Base-by-base conservation (phyloP, 1,140 invertebrate species). In the Thereuonema tuberculata region DNA sequence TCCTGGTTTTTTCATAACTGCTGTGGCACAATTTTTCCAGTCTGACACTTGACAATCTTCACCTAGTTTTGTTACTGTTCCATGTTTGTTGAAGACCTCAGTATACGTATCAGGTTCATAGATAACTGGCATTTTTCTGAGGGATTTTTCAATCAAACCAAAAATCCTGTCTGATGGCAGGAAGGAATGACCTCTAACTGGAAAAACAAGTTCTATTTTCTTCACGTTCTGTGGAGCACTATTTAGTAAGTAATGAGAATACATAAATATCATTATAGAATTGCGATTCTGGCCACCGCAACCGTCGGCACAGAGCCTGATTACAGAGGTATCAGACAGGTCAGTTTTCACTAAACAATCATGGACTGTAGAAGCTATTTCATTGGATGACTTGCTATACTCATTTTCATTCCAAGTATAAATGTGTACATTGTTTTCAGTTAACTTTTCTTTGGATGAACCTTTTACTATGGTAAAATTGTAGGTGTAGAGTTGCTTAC, bases 391-490 rank as follows among this genome's bases (percentile, higher is more conserved):
- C 65, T 70, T 70, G 1, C 37, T 52, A 55, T 54, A 62, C 48
- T 66, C 54, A 26, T 62, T 58, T 62, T 73, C 71, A 17, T 50
- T 64, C 69, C 69, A 72, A 29, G 27, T 58, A 61, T 71, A 72
- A 28, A 63, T 64, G 63, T 61, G 61, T 24, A 67, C 63, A 59
- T 66, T 68, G 57, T 65, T 53, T 61, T 46, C 37, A 20, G 21
- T 55, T 20, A 59, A 28, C 29, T 17, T 25, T n/a, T 50, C 46
- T 20, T 64, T 64, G 15, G 67, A 65, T 55, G 37, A 49, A 27
- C 67, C 67, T 53, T 60, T 53, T 12, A 68, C 67, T 24, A 71
- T 65, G 3, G 67, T 68, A 52, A 71, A 70, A 60, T 70, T 70
- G 48, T 68, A 70, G 25, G 70, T 58, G 61, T 68, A 67, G 9